These are phyloP conservation scores for Trissolcus basalis DNA, from an alignment of 1,140 invertebrate genomes.

Conservation along the genomic window DNA sequence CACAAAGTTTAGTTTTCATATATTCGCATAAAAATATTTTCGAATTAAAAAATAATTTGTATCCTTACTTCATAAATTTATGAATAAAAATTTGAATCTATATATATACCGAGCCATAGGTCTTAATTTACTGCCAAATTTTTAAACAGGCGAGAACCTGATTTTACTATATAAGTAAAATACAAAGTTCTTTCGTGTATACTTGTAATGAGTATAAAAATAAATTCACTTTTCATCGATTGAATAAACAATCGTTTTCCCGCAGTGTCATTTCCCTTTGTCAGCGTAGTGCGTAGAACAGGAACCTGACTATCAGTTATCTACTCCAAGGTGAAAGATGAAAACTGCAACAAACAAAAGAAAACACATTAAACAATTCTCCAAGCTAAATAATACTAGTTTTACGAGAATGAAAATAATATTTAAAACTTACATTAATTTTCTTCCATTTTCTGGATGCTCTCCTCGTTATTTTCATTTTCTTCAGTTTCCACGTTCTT, in stretches of 20 bases:
- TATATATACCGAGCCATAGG: no score
- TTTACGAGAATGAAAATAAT: no score
- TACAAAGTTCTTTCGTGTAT: no score
- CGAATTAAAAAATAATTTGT: no score
- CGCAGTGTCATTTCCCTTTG: constrained; percentile 24
- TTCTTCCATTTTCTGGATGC: constrained; percentile 26
- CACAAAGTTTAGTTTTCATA: constrained; percentile 12
- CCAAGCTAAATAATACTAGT: no score
- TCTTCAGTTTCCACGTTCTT: constrained; percentile 44
- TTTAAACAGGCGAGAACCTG: no score
- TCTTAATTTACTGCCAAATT: no score
- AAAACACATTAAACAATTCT: constrained; percentile 1
- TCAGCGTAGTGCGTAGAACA: constrained; percentile 31
- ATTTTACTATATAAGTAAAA: no score
- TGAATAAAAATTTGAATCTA: no score
- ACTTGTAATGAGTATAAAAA: constrained; percentile 4
- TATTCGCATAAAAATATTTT: background rate
- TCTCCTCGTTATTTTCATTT: constrained; percentile 28
- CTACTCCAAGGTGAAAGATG: background rate
- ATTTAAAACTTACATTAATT: constrained; percentile 37
- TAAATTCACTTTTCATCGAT: background rate
- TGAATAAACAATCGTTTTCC: background rate
- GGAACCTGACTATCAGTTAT: constrained; percentile 29
- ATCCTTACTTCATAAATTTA: no score
- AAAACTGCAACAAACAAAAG: constrained; percentile 22